These are phyloP conservation scores for Camarhynchus parvulus DNA, from an alignment of 2,113 vertebrate genomes.

Conservation along the genomic window DNA sequence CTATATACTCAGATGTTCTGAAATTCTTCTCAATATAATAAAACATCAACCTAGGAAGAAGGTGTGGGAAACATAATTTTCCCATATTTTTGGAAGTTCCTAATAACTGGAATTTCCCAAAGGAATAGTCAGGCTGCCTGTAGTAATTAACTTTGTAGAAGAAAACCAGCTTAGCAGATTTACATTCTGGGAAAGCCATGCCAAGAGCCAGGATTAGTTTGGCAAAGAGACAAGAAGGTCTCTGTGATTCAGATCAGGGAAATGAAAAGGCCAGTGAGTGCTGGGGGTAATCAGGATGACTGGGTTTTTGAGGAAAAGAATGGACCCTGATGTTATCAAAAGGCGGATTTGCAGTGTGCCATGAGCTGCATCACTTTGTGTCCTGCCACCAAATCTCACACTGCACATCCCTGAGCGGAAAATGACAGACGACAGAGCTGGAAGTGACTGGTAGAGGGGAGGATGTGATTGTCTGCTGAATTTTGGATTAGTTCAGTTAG, in stretches of 20 bases:
- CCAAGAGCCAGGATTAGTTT: background rate
- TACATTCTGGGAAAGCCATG: slow-evolving; percentile 7
- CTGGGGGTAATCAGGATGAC: background rate
- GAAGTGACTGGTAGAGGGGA: background rate
- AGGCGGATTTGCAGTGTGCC: background rate
- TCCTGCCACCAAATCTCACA: background rate
- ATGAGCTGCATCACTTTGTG: background rate
- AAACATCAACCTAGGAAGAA: background rate
- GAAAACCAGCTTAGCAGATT: slow-evolving; percentile 15
- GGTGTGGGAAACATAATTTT: slow-evolving; percentile 33
- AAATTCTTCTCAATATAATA: background rate
- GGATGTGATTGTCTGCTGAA: background rate
- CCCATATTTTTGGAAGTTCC: slow-evolving; percentile 32
- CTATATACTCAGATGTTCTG: background rate
- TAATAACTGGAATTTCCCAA: slow-evolving; percentile 30
- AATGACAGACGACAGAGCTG: background rate
- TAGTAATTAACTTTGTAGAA: slow-evolving; percentile 34
- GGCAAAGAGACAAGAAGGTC: slow-evolving; percentile 26
- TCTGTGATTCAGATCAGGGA: background rate
- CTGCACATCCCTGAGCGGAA: background rate
- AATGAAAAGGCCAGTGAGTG: background rate
- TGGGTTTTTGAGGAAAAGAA: background rate
- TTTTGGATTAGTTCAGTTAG: background rate
- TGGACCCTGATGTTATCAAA: background rate
- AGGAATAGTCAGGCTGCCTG: slow-evolving; percentile 18